Conservation (phyloP, 2,797 vertebrate species). For the Tangara arthus region DNA sequence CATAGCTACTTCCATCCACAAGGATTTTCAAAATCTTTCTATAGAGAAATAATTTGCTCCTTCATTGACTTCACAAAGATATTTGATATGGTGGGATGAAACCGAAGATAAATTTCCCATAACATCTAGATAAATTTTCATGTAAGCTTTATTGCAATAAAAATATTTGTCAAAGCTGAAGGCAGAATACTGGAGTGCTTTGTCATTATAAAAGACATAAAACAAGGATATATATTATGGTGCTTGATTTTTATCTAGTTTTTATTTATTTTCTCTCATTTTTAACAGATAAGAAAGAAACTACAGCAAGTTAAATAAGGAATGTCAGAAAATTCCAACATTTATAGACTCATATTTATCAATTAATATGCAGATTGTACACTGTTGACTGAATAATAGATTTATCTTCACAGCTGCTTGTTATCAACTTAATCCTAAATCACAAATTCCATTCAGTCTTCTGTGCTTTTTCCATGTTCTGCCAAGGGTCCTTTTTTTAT, state of each 20-base stretch:
- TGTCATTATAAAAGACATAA: constrained; percentile 16
- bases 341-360: not conserved
- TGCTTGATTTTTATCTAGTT: constrained; percentile 3
- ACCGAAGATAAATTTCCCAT: not conserved
- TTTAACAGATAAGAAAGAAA: not conserved
- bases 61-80: constrained; percentile 10
- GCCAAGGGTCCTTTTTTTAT: not conserved
- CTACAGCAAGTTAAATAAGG: not conserved
- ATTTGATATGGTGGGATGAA: constrained; percentile 30
- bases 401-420: not conserved
- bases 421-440: not conserved
- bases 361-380: not conserved
- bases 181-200: not conserved
- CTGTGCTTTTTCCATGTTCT: not conserved
- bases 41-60: not conserved
- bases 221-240: not conserved
- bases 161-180: constrained; percentile 36
- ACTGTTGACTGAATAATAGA: not conserved
- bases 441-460: not conserved
- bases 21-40: constrained; percentile 19
- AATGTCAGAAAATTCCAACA: not conserved
- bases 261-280: not conserved
- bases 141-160: not conserved
- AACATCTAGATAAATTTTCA: not conserved
- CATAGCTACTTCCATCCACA: not conserved